Conservation (phyloP, 2,113 vertebrate species). For the Hemibagrus wyckioides region DNA sequence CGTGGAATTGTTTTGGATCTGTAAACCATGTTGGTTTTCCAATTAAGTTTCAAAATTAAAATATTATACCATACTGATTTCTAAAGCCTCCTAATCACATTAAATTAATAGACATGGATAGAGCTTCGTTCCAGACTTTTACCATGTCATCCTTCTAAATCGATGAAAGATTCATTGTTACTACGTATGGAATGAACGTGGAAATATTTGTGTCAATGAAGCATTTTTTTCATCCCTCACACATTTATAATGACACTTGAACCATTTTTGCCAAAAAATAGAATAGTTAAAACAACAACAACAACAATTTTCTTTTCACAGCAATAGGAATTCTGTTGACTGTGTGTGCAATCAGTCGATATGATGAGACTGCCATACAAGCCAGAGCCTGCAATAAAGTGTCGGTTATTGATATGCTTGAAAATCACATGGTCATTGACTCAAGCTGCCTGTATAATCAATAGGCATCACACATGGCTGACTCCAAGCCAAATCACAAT, state of each 20-base stretch:
- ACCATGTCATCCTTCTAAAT: not conserved
- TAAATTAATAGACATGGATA: not conserved
- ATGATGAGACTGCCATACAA: constrained; percentile 37
- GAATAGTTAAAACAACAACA: not conserved
- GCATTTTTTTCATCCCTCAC: not conserved
- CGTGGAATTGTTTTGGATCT: not conserved
- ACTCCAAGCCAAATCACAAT: constrained; percentile 46
- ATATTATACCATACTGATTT: not conserved
- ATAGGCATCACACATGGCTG: constrained; percentile 43
- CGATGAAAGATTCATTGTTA: not conserved
- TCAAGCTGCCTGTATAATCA: constrained; percentile 39
- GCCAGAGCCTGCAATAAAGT: constrained; percentile 3
- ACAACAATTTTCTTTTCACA: not conserved
- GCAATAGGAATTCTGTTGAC: constrained; percentile 42
- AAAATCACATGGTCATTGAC: constrained; percentile 55
- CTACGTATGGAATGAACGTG: not conserved
- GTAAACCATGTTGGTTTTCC: constrained; percentile 10
- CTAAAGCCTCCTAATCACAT: constrained; percentile 1
- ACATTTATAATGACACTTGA: not conserved
- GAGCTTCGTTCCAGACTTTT: not conserved
- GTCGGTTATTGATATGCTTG: constrained; percentile 41
- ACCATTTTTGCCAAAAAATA: not conserved
- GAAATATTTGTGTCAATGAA: not conserved
- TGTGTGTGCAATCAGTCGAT: constrained; percentile 44
- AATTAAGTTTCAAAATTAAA: constrained; percentile 17